phyloP scores from a whole-genome alignment of 2,888 invertebrate species.

The Mythimna pallens region DNA sequence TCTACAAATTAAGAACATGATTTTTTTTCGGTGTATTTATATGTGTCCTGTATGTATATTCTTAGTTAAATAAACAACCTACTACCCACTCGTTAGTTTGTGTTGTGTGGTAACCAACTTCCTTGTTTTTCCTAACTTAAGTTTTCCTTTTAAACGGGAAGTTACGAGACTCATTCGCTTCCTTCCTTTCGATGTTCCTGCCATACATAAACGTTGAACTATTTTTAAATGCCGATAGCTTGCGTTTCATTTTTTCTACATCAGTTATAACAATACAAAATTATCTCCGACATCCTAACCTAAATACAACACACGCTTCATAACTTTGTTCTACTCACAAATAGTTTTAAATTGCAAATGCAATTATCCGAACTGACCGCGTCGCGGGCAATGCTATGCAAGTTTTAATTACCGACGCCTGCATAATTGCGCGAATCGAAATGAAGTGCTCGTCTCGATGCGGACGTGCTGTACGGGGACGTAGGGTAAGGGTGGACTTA shows the following conservation, averaged over 20 bases:
- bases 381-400: constrained; percentile 58
- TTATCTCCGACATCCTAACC: constrained; percentile 35
- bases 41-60: neutral
- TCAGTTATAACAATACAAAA: constrained; percentile 21
- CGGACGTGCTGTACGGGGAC: constrained; percentile 22
- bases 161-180: constrained; percentile 25
- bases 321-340: constrained; percentile 63
- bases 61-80: neutral
- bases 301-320: constrained; percentile 51
- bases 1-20: neutral
- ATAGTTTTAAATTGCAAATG: constrained; percentile 79
- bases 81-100: neutral
- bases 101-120: constrained; percentile 21
- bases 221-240: neutral
- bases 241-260: neutral
- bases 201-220: neutral
- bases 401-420: constrained; percentile 72
- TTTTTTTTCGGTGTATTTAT: neutral
- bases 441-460: constrained; percentile 53
- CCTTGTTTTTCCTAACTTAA: constrained; percentile 9
- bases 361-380: constrained; percentile 71
- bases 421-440: constrained; percentile 70
- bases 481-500: constrained; percentile 3
- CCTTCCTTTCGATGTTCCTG: constrained; percentile 22
- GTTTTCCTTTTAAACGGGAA: constrained; percentile 36